A percentile compares a stretch with the other conserved stretches of the same genome.
These are phyloP conservation scores for Homarus americanus DNA, from an alignment of 1,140 invertebrate genomes.

Conservation along the genomic window DNA sequence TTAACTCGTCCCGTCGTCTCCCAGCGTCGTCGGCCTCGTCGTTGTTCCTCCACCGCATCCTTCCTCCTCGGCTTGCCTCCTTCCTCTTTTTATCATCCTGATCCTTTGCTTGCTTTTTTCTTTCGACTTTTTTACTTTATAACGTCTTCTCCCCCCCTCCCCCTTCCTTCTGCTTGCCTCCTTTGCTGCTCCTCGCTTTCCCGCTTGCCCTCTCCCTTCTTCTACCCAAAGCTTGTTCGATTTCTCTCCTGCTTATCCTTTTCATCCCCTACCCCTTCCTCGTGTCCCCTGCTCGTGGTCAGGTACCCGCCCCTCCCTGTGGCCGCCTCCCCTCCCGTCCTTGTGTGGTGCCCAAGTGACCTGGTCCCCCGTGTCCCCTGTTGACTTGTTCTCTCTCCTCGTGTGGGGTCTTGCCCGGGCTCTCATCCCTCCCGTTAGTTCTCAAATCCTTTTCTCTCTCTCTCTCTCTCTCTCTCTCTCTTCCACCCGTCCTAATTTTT, in stretches of 20 bases:
- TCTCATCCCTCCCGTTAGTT: background rate
- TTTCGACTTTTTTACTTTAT: too few species aligned
- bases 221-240: background rate
- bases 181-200: background rate
- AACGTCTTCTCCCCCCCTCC: background rate
- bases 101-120: background rate
- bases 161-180: background rate
- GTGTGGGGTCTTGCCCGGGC: too few species aligned
- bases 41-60: background rate
- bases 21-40: background rate
- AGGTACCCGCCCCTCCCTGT: background rate
- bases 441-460: background rate
- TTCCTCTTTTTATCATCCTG: background rate
- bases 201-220: background rate
- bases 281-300: background rate
- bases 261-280: background rate
- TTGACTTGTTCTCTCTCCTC: too few species aligned
- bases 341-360: too few species aligned
- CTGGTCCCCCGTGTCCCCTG: background rate
- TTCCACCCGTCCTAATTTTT: background rate
- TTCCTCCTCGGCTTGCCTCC: background rate
- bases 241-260: background rate
- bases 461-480: constrained; percentile 29
- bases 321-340: background rate
- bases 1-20: background rate